These are phyloP conservation scores for Zeuzera pyrina DNA, from an alignment of 2,888 invertebrate genomes.

Conservation along the genomic window DNA sequence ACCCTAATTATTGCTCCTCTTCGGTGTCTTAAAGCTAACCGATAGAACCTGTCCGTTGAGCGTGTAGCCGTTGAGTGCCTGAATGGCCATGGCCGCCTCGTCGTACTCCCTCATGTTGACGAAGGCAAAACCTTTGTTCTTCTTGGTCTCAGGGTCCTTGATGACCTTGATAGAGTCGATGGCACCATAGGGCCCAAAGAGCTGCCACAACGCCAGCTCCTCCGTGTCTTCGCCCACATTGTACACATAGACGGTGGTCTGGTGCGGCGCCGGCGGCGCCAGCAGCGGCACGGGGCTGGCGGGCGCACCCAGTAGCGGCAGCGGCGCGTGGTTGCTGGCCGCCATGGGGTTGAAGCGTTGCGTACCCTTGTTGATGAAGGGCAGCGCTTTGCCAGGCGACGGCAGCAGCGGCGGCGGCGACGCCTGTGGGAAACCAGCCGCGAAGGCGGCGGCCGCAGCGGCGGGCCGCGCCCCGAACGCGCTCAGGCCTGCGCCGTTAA, in stretches of 20 bases:
- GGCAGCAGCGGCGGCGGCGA: slow-evolving; percentile 64
- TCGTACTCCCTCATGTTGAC: slow-evolving; percentile 71
- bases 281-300: slow-evolving; percentile 59
- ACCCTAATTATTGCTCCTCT: slow-evolving; percentile 56
- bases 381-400: slow-evolving; percentile 65
- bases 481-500: slow-evolving; percentile 51
- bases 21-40: slow-evolving; percentile 73
- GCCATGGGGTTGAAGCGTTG: slow-evolving; percentile 69
- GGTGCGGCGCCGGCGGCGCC: slow-evolving; percentile 50
- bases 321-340: slow-evolving; percentile 54
- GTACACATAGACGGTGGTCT: slow-evolving; percentile 70
- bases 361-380: slow-evolving; percentile 67
- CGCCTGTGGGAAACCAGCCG: slow-evolving; percentile 56
- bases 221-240: slow-evolving; percentile 69
- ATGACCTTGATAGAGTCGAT: slow-evolving; percentile 71
- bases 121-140: slow-evolving; percentile 70
- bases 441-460: slow-evolving; percentile 48
- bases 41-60: slow-evolving; percentile 72
- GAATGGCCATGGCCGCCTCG: slow-evolving; percentile 69
- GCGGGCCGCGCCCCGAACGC: slow-evolving; percentile 53
- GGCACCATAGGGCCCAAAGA: slow-evolving; percentile 68
- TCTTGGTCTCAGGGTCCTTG: slow-evolving; percentile 70
- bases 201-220: slow-evolving; percentile 67
- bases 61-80: slow-evolving; percentile 69
- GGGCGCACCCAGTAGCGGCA: slow-evolving; percentile 58